Conservation (phyloP, 2,888 invertebrate genomes). For the Apotomis turbidana region DNA sequence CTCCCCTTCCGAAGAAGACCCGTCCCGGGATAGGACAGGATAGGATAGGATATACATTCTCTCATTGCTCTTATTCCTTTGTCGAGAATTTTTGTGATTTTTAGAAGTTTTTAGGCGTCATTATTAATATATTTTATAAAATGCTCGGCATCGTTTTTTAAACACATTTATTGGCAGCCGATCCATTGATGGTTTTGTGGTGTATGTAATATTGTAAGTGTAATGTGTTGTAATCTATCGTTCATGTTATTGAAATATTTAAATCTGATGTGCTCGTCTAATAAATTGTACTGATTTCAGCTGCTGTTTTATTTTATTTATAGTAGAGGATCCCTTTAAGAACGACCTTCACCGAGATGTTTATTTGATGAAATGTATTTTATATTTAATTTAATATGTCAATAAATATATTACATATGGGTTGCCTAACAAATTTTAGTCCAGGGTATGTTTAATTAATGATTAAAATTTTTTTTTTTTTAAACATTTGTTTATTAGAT, state of each 20-base stretch:
- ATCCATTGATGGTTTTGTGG: slow-evolving; percentile 48
- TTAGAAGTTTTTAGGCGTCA: slow-evolving; percentile 51
- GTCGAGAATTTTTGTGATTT: slow-evolving; percentile 66
- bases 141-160: slow-evolving; percentile 58
- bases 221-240: slow-evolving; percentile 66
- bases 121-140: slow-evolving; percentile 65
- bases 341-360: no score
- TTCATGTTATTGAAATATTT: slow-evolving; percentile 60
- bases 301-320: slow-evolving; percentile 42
- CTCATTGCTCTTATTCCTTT: slow-evolving; percentile 55
- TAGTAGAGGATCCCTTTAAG: no score
- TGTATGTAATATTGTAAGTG: slow-evolving; percentile 62
- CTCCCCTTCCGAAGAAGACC: no score
- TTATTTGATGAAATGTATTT: no score
- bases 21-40: no score
- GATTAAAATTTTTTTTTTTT: no score
- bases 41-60: background rate
- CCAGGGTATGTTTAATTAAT: no score
- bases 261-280: slow-evolving; percentile 63
- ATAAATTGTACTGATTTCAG: slow-evolving; percentile 56
- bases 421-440: no score
- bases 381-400: no score
- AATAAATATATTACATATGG: no score
- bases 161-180: slow-evolving; percentile 44
- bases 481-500: no score